Evolutionary conservation across 2,888 invertebrate species (phyloP).

Genomic region (Argyresthia goedartella): DNA sequence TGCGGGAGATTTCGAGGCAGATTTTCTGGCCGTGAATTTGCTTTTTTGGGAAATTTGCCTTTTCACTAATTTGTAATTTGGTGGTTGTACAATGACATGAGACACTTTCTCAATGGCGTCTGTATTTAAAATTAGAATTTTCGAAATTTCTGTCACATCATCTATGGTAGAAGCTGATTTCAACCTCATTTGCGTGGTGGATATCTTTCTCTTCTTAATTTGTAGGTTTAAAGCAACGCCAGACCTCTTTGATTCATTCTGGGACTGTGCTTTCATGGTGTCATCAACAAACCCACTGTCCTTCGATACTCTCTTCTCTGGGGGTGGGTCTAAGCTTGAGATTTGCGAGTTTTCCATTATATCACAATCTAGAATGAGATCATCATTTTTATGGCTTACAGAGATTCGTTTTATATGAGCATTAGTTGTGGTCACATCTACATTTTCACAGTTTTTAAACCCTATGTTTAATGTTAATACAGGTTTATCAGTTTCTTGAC

Average conservation of each 20-base stretch:
- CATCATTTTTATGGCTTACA: slow-evolving; percentile 24
- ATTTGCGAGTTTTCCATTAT: slow-evolving; percentile 28
- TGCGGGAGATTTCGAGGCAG: slow-evolving; percentile 8
- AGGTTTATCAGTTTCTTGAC: slow-evolving; percentile 17
- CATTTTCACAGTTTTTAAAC: slow-evolving; percentile 28
- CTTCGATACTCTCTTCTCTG: slow-evolving; percentile 10
- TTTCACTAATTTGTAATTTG: slow-evolving; percentile 61
- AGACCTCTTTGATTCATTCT: slow-evolving; percentile 32
- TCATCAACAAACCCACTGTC: slow-evolving; percentile 23
- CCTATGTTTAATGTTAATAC: slow-evolving; percentile 34
- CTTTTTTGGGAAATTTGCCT: slow-evolving; percentile 19
- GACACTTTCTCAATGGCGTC: slow-evolving; percentile 54
- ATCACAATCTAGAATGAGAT: slow-evolving; percentile 36
- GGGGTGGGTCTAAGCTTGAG: slow-evolving; percentile 14
- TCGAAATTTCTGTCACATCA: slow-evolving; percentile 35
- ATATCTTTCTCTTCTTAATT: slow-evolving; percentile 50
- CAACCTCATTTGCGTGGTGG: slow-evolving; percentile 14
- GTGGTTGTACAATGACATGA: slow-evolving; percentile 59
- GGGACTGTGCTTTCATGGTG: slow-evolving; percentile 23
- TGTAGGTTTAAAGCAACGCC: slow-evolving; percentile 46
- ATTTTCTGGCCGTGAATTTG: slow-evolving; percentile 15
- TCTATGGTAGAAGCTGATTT: slow-evolving; percentile 7
- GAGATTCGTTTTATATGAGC: slow-evolving; percentile 32
- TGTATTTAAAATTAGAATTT: slow-evolving; percentile 64
- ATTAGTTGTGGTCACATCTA: slow-evolving; percentile 37